Evolutionary conservation across 1,140 invertebrate species (phyloP), one percentile per base, ranked within the genome.

Genomic region (Trachymyrmex cornetzi): DNA sequence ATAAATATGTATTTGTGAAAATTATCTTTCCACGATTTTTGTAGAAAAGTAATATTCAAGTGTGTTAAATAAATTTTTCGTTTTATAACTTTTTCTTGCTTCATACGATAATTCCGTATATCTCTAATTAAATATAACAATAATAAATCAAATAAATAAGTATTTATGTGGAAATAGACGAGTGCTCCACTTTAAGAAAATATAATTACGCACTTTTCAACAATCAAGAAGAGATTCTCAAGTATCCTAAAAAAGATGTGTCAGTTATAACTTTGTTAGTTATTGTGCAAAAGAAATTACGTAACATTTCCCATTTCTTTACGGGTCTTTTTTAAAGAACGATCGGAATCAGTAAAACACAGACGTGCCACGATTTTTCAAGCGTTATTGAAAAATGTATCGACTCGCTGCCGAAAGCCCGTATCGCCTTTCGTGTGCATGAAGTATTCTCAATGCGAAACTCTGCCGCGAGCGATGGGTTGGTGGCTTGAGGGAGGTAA

Each of bases 371-470:
- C 34, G 57, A 79, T 90, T 90, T 86, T 55, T 79, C 91, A 74
- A 89, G 88, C 88, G 66, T 92, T 69, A 85, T 67, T 61, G 85
- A 64, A 63, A 90, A 86, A 80, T 66, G 67, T 71, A 86, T 75
- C 86, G 74, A 53, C 22, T 19, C 71, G 57, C 59, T 50, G 48
- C 19, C 75, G 19, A 81, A 75, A 77, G 61, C 77, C 50, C 59
- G 67, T 61, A 64, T 87, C 77, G 77, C 30, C 89, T 92, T 91
- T 90, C 87, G 72, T 87, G 77, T 69, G 87, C 88, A 91, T 93
- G 86, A 90, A 92, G 90, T 88, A 91, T 93, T 91, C 92, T 92
- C 84, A 48, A 90, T 44, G 72, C 64, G 86, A 86, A 67, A 67
- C 66, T 30, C 48, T 22, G 14, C 85, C 66, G 24, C 77, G 87